A percentile compares a stretch with the other conserved stretches of the same genome.
phyloP scores from a whole-genome alignment of 2,113 vertebrate species.

The Lagopus leucura region DNA sequence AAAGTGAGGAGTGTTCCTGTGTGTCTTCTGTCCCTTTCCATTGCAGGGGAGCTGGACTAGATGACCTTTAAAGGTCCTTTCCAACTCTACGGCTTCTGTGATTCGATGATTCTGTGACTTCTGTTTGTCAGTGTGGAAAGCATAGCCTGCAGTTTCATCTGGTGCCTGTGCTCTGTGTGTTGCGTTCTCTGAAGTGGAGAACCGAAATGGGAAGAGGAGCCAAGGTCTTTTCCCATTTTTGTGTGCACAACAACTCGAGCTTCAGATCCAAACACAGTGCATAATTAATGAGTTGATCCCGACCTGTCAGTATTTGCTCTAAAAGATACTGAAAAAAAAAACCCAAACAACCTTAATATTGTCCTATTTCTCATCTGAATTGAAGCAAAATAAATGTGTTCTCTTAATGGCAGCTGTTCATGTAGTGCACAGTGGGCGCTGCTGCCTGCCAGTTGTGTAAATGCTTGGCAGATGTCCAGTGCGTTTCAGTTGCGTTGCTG shows the following conservation, averaged over 20 bases:
- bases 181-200: neutral
- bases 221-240: neutral
- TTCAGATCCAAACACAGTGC: neutral
- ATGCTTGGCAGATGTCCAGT: neutral
- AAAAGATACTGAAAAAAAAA: neutral
- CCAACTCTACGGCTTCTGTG: no score
- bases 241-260: rapidly evolving
- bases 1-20: neutral
- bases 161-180: neutral
- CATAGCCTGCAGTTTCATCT: neutral
- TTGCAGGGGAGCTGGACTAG: no score
- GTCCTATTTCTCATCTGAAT: rapidly evolving
- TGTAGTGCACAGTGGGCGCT: neutral
- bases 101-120: neutral
- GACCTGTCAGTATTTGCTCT: neutral
- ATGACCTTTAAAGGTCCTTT: no score
- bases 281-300: neutral
- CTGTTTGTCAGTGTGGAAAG: neutral
- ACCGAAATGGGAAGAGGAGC: neutral
- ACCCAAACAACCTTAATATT: neutral
- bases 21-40: neutral
- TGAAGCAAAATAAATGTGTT: neutral
- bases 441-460: slow-evolving; percentile 32
- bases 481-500: neutral
- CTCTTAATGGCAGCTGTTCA: neutral